phyloP scores from a whole-genome alignment of 1,140 invertebrate genomes.

The Monomorium pharaonis region DNA sequence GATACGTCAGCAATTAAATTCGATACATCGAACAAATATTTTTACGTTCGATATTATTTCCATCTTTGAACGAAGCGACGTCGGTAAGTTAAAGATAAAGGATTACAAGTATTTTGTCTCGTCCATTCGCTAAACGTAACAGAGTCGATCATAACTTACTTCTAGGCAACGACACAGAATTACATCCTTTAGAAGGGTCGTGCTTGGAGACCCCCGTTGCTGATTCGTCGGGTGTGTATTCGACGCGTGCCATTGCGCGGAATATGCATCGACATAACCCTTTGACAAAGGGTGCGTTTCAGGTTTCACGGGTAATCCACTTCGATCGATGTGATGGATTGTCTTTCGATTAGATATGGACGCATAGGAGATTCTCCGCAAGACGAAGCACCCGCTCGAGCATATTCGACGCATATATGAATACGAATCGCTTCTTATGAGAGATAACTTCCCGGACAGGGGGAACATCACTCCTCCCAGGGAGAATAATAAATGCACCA shows the following conservation, averaged over 20 bases:
- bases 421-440: constrained; percentile 46
- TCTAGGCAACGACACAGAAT: not conserved
- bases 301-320: constrained; percentile 36
- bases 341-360: constrained; percentile 56
- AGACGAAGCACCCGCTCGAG: constrained; percentile 36
- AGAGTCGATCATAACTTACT: not conserved
- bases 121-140: not conserved
- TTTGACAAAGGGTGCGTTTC: constrained; percentile 13
- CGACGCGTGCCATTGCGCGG: not conserved
- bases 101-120: not conserved
- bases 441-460: constrained; percentile 26
- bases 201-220: not conserved
- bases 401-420: constrained; percentile 58
- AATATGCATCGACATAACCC: not conserved
- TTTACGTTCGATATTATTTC: not conserved
- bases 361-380: constrained; percentile 18
- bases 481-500: constrained; percentile 19
- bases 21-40: not conserved
- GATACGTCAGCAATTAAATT: not conserved
- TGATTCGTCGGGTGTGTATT: not conserved
- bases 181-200: not conserved
- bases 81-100: not conserved
- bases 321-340: constrained; percentile 52
- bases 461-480: not conserved
- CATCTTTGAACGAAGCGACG: not conserved